Evolutionary conservation across 1,140 invertebrate species (phyloP).

Genomic region (Drosophila erecta): DNA sequence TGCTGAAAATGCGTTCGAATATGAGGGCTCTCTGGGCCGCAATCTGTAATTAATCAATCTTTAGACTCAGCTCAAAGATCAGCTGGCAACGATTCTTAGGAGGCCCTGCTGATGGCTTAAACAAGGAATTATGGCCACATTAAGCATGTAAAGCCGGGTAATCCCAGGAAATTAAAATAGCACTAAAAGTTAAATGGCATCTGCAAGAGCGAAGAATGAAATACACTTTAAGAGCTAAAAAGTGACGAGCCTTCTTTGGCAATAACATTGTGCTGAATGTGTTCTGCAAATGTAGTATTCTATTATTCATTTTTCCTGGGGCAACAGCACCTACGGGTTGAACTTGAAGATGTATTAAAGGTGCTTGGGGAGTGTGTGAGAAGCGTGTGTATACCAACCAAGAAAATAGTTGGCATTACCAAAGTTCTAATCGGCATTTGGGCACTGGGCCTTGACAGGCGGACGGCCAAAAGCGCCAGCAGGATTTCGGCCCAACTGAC

Average conservation of each 20-base stretch:
- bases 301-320: too few species aligned
- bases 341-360: not conserved
- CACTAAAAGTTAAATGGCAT: too few species aligned
- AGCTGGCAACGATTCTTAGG: slow-evolving; percentile 4
- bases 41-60: slow-evolving; percentile 20
- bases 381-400: not conserved
- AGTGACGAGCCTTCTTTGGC: too few species aligned
- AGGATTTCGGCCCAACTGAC: slow-evolving; percentile 19
- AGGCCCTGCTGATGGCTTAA: not conserved
- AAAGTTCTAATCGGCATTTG: slow-evolving; percentile 24
- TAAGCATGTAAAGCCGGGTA: slow-evolving; percentile 5
- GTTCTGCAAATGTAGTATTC: too few species aligned
- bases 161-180: not conserved
- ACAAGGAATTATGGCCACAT: slow-evolving; percentile 19
- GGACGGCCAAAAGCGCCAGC: slow-evolving; percentile 6
- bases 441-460: not conserved
- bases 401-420: slow-evolving; percentile 19
- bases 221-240: not conserved
- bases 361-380: not conserved
- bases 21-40: not conserved
- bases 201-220: not conserved
- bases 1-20: not conserved
- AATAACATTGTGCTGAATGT: not conserved
- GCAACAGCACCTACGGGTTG: not conserved
- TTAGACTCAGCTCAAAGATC: slow-evolving; percentile 8